These are phyloP conservation scores for Anarhynchus alexandrinus DNA, from an alignment of 2,113 vertebrate species.

Conservation along the genomic window DNA sequence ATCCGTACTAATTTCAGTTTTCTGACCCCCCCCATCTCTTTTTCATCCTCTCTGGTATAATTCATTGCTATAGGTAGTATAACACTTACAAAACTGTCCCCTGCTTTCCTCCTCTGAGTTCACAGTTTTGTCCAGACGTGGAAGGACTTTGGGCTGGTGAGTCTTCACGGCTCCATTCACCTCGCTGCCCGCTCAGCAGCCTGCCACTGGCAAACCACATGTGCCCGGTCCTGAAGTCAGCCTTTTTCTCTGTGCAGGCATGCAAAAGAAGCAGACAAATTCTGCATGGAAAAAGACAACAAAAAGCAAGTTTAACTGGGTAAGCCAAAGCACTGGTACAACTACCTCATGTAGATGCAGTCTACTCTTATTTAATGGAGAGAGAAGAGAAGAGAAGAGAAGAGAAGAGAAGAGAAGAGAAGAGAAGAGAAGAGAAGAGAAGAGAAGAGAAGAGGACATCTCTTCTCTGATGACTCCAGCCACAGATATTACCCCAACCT, in stretches of 20 bases:
- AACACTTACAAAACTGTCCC: background rate
- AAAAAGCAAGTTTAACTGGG: background rate
- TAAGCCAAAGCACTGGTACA: background rate
- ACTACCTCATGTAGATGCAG: background rate
- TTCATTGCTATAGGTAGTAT: background rate
- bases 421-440: no score
- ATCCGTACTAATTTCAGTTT: background rate
- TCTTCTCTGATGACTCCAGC: background rate
- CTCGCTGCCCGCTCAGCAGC: fast-evolving
- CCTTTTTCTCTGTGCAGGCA: background rate
- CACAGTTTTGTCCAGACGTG: background rate
- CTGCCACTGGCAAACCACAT: background rate
- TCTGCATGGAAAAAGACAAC: background rate
- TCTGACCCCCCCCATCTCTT: background rate
- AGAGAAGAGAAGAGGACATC: background rate
- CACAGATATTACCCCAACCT: background rate
- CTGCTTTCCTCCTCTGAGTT: background rate
- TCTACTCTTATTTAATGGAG: background rate
- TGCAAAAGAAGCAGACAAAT: background rate
- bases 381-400: no score
- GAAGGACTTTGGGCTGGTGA: background rate
- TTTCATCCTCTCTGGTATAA: background rate
- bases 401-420: no score
- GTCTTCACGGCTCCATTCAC: background rate
- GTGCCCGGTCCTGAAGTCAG: background rate